phyloP scores from a whole-genome alignment of 2,797 vertebrate species.

The Champsocephalus esox region DNA sequence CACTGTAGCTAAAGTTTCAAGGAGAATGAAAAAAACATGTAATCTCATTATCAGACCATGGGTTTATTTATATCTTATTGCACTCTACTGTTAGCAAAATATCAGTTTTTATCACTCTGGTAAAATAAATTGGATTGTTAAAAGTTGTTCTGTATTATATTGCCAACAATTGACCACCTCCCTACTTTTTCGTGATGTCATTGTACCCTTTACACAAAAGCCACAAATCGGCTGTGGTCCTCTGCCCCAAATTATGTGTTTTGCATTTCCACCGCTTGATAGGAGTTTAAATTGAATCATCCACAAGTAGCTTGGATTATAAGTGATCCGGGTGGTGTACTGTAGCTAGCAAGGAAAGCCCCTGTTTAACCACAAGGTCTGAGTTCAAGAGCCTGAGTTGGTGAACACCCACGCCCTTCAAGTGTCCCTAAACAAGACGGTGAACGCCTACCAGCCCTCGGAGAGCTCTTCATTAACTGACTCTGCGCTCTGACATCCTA shows the following conservation, averaged over 20 bases:
- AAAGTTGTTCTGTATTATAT: neutral
- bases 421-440: slow-evolving; percentile 52
- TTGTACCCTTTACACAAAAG: neutral
- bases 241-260: slow-evolving; percentile 15
- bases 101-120: neutral
- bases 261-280: neutral
- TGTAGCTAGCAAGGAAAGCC: slow-evolving; percentile 48
- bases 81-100: neutral
- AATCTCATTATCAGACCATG: neutral
- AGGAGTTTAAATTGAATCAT: slow-evolving; percentile 22
- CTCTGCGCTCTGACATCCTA: slow-evolving; percentile 35
- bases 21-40: neutral
- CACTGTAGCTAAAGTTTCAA: slow-evolving; percentile 5
- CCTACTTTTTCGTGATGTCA: slow-evolving; percentile 15
- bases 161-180: neutral
- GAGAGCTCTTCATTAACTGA: slow-evolving; percentile 65
- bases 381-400: slow-evolving; percentile 42
- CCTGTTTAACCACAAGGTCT: slow-evolving; percentile 45
- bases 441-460: slow-evolving; percentile 31
- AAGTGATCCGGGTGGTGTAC: slow-evolving; percentile 34
- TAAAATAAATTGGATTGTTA: neutral
- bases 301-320: slow-evolving; percentile 21
- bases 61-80: neutral
- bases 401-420: slow-evolving; percentile 51
- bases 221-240: slow-evolving; percentile 14